Percentiles rank a stretch among this genome's conserved stretches.
These are phyloP conservation scores for Pachyuromys duprasi DNA, from an alignment of 2,797 vertebrate species.

Conservation along the genomic window DNA sequence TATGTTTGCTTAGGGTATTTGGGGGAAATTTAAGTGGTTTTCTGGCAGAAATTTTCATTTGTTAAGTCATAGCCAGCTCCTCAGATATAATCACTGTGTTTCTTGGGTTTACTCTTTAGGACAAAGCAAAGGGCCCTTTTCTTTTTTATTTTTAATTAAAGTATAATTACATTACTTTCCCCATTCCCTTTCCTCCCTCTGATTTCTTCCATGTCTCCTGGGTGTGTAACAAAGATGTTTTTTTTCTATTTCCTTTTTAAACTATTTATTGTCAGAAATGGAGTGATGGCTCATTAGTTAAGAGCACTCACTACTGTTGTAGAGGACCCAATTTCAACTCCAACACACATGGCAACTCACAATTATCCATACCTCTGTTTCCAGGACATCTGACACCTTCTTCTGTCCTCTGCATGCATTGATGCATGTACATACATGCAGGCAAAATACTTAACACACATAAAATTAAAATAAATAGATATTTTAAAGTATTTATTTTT, in stretches of 20 bases:
- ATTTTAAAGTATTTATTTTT: neutral
- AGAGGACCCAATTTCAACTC: neutral
- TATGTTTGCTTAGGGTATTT: neutral
- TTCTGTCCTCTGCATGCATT: neutral
- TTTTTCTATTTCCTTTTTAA: neutral
- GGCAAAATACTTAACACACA: neutral
- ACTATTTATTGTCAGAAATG: neutral
- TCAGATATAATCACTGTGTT: neutral
- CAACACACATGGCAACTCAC: neutral
- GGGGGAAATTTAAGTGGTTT: neutral
- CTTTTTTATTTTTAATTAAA: neutral
- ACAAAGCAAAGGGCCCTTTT: neutral
- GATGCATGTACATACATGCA: neutral
- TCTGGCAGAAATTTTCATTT: neutral
- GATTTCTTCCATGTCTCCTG: neutral
- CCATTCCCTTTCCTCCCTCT: neutral
- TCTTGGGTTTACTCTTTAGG: neutral
- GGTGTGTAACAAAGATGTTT: neutral
- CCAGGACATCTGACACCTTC: neutral
- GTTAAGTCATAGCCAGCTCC: neutral
- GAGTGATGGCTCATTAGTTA: neutral
- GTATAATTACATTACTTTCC: neutral
- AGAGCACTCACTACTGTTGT: neutral
- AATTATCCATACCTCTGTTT: neutral
- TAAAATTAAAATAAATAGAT: neutral